These are phyloP conservation scores for Caenorhabditis imperialis DNA, from an alignment of 2,888 invertebrate genomes.

Conservation along the genomic window DNA sequence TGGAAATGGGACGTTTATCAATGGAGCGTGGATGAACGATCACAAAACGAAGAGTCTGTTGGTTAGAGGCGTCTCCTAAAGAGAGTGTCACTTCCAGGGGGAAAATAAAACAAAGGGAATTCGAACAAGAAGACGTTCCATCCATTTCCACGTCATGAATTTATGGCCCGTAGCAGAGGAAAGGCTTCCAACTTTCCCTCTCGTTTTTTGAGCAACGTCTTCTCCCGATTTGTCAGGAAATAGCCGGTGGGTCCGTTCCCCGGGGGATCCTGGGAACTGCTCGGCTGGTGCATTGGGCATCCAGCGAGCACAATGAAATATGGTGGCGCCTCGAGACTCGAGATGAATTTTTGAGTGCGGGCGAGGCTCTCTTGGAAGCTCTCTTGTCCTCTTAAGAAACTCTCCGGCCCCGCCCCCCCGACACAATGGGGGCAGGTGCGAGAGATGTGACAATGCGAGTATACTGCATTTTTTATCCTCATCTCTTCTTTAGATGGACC, in stretches of 20 bases:
- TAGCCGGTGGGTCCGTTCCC: constrained; percentile 39
- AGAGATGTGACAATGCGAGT: constrained; percentile 11
- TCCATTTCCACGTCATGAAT: constrained; percentile 35
- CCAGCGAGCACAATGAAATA: constrained; percentile 28
- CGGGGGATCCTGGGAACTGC: constrained; percentile 34
- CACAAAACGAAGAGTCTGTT: too few relatives aligned
- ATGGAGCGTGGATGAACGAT: background rate
- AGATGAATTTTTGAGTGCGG: constrained; percentile 47
- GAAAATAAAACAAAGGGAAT: background rate
- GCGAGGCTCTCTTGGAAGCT: constrained; percentile 14
- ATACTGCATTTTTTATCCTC: constrained; percentile 15
- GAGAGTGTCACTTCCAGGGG: background rate
- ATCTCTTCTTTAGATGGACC: background rate
- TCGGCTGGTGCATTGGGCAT: background rate
- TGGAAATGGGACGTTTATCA: background rate
- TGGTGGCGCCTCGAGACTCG: constrained; percentile 14
- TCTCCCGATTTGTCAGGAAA: constrained; percentile 41
- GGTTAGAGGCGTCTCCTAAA: too few relatives aligned
- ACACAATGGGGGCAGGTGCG: constrained; percentile 16
- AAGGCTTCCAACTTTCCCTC: background rate
- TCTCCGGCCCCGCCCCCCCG: constrained; percentile 1
- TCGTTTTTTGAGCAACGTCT: background rate
- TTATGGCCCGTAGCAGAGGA: constrained; percentile 9
- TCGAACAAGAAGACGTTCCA: too few relatives aligned
- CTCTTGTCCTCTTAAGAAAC: constrained; percentile 3